Percentiles rank a stretch among this genome's conserved stretches.
These are phyloP conservation scores for Psilopsiagon aymara DNA, from an alignment of 2,113 vertebrate genomes.

Conservation along the genomic window DNA sequence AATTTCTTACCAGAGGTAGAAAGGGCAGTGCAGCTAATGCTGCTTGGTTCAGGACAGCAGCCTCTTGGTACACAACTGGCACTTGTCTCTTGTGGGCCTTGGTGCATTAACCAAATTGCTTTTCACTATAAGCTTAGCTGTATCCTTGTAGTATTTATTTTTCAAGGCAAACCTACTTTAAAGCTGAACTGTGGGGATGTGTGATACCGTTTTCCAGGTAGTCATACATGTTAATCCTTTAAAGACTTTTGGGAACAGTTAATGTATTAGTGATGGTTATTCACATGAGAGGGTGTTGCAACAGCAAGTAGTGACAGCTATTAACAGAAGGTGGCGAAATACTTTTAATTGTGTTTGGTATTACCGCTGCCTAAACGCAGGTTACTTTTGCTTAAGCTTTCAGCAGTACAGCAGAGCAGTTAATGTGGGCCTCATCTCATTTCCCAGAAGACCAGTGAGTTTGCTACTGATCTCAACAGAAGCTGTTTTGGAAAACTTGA, in stretches of 20 bases:
- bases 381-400: background rate
- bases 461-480: background rate
- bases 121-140: constrained; percentile 12
- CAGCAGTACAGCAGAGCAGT: background rate
- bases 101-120: constrained; percentile 15
- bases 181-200: accelerated
- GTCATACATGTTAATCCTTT: background rate
- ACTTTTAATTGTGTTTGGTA: background rate
- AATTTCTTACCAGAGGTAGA: background rate
- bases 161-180: background rate
- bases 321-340: background rate
- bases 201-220: background rate
- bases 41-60: background rate
- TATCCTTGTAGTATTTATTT: constrained; percentile 1
- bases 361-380: background rate
- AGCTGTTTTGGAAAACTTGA: background rate
- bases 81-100: background rate
- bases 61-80: background rate
- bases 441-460: background rate
- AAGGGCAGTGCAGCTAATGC: background rate
- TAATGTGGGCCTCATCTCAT: background rate
- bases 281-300: background rate
- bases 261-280: background rate
- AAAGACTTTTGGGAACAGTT: background rate
- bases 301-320: background rate